Conservation (phyloP, 2,113 vertebrate genomes). For the Otolemur garnettii region DNA sequence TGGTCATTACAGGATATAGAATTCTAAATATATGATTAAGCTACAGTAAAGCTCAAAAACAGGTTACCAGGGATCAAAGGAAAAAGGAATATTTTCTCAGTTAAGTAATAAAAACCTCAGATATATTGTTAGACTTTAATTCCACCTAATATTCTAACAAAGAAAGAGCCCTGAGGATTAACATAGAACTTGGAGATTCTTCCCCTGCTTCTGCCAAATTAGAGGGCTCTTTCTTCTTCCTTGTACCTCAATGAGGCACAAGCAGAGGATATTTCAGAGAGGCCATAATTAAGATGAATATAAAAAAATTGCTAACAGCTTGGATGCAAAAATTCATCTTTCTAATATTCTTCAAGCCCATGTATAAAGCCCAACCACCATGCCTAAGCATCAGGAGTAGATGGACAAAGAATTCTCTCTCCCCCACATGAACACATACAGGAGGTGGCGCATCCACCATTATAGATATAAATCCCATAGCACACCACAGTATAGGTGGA, state of each 20-base stretch:
- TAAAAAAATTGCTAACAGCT: neutral
- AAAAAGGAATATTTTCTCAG: neutral
- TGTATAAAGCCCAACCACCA: neutral
- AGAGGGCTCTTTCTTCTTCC: neutral
- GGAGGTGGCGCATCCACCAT: neutral
- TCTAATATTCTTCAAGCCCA: neutral
- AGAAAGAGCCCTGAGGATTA: neutral
- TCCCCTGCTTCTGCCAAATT: neutral
- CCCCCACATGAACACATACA: neutral
- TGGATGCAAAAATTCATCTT: neutral
- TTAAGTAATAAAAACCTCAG: slow-evolving; percentile 7
- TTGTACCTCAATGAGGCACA: neutral
- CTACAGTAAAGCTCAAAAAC: neutral
- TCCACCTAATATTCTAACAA: neutral
- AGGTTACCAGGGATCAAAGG: neutral
- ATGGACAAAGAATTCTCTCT: neutral
- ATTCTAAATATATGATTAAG: neutral
- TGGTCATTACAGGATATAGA: neutral
- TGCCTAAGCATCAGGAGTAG: neutral
- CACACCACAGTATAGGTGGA: neutral
- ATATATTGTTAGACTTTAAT: neutral
- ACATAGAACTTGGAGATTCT: neutral
- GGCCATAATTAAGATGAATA: neutral
- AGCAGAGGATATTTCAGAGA: neutral
- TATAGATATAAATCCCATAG: neutral